Conservation (phyloP, 1,140 invertebrate species). For the Kradibia gibbosae region DNA sequence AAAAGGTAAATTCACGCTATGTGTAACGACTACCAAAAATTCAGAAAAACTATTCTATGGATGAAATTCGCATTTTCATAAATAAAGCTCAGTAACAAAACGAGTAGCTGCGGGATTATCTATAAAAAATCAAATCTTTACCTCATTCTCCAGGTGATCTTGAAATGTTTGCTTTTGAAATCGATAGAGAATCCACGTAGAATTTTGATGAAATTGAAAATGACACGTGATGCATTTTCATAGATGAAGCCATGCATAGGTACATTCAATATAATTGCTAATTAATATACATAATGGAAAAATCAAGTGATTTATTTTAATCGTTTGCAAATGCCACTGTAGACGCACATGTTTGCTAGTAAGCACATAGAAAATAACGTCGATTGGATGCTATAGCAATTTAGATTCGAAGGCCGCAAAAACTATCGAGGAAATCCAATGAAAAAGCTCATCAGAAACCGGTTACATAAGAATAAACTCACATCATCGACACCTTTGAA, state of each 20-base stretch:
- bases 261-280: not conserved
- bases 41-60: slow-evolving; percentile 14
- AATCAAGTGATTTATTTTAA: not conserved
- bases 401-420: too few relatives aligned
- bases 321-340: too few relatives aligned
- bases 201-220: slow-evolving; percentile 25
- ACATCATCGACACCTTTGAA: slow-evolving; percentile 9
- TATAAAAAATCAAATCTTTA: not conserved
- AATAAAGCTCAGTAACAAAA: not conserved
- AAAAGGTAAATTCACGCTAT: not conserved
- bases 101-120: slow-evolving; percentile 1
- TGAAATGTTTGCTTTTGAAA: slow-evolving; percentile 41
- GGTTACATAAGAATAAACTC: slow-evolving; percentile 13
- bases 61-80: not conserved
- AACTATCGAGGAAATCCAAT: too few relatives aligned
- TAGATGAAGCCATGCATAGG: not conserved
- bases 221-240: not conserved
- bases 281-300: not conserved
- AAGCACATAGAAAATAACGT: too few relatives aligned
- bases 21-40: not conserved
- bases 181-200: not conserved
- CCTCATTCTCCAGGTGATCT: not conserved
- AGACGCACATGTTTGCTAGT: too few relatives aligned
- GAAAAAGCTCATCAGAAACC: too few relatives aligned
- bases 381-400: too few relatives aligned